phyloP scores from a whole-genome alignment of 2,888 invertebrate genomes.

The Polydrusus pterygomalis region DNA sequence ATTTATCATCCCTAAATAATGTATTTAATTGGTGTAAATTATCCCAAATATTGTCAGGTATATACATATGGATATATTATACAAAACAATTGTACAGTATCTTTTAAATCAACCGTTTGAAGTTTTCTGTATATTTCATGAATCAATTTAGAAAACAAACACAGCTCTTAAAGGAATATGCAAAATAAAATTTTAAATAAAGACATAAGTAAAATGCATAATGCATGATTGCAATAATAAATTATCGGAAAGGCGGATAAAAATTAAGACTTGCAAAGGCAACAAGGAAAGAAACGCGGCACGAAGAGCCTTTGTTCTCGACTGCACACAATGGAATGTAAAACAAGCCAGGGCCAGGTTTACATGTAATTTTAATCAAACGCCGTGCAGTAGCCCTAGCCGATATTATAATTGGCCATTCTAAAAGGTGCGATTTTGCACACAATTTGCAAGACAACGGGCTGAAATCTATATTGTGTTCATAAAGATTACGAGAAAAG shows the following conservation, averaged over 20 bases:
- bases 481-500: constrained; percentile 63
- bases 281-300: constrained; percentile 64
- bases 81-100: no score
- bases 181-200: constrained; percentile 58
- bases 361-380: constrained; percentile 74
- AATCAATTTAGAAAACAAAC: constrained; percentile 7
- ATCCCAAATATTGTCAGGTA: no score
- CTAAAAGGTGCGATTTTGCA: constrained; percentile 71
- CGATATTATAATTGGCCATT: constrained; percentile 71
- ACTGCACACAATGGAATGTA: constrained; percentile 72
- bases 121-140: background rate
- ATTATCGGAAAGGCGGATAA: constrained; percentile 67
- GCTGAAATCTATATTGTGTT: constrained; percentile 63
- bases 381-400: constrained; percentile 67
- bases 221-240: constrained; percentile 67
- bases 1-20: no score
- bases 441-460: constrained; percentile 70
- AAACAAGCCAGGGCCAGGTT: constrained; percentile 71
- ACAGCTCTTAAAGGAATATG: constrained; percentile 11
- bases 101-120: no score
- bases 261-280: constrained; percentile 68
- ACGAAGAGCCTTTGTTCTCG: constrained; percentile 72
- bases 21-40: no score
- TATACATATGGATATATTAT: no score
- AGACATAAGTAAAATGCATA: constrained; percentile 66